A percentile compares a stretch with the other conserved stretches of the same genome.
phyloP scores from a whole-genome alignment of 2,797 vertebrate genomes.

The Amazona finschi region DNA sequence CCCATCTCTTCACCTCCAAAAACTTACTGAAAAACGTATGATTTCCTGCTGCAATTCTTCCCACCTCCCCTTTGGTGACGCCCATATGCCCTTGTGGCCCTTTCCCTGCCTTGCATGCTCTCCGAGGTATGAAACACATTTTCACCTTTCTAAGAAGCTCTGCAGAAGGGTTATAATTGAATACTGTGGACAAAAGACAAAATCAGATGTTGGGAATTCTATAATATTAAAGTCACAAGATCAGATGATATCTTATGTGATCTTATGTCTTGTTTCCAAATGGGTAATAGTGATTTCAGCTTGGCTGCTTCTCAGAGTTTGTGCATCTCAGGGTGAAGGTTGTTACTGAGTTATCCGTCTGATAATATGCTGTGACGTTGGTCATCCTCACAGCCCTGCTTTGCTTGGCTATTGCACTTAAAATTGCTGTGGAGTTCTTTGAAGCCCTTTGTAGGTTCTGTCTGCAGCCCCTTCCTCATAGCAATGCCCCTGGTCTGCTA shows the following conservation, averaged over 20 bases:
- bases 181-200: accelerated
- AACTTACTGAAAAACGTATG: neutral
- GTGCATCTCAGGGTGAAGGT: neutral
- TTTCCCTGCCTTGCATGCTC: neutral
- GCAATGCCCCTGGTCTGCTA: neutral
- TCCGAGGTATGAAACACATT: neutral
- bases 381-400: neutral
- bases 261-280: neutral
- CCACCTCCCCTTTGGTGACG: neutral
- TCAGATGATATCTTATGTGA: neutral
- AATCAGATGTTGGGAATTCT: neutral
- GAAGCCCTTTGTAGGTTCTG: neutral
- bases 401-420: neutral
- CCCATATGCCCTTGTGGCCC: accelerated
- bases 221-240: neutral
- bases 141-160: neutral
- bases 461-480: neutral
- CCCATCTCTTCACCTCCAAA: neutral
- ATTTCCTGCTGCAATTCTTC: neutral
- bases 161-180: neutral
- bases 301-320: neutral
- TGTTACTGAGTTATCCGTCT: neutral
- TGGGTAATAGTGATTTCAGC: neutral
- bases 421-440: neutral
- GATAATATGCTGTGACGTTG: accelerated